Conservation (phyloP, 1,140 invertebrate species). For the Prorops nasuta region DNA sequence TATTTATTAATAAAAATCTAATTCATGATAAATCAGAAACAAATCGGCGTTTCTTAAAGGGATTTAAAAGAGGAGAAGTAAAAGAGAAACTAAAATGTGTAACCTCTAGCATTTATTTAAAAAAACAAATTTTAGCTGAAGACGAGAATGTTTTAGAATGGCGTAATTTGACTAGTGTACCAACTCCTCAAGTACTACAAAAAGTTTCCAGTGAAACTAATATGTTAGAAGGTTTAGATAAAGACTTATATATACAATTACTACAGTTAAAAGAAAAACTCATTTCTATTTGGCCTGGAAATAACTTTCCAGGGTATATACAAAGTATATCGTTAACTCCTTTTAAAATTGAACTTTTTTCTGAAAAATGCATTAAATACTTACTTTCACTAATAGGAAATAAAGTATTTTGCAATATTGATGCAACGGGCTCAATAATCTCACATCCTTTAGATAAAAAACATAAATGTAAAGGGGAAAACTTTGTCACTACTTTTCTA, state of each 20-base stretch:
- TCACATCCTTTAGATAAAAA: not conserved
- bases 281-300: not conserved
- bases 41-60: not conserved
- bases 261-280: not conserved
- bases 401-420: not conserved
- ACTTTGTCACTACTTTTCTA: not conserved
- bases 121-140: not conserved
- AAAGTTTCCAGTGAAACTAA: not conserved
- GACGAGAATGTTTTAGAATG: not conserved
- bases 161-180: not conserved
- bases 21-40: not conserved
- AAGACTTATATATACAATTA: not conserved
- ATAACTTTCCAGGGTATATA: not conserved
- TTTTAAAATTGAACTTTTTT: too few relatives aligned
- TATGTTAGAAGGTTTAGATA: not conserved
- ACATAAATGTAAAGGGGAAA: not conserved
- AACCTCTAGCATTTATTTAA: not conserved
- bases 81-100: not conserved
- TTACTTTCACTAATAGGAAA: not conserved
- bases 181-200: not conserved
- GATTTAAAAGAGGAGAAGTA: not conserved
- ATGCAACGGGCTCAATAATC: conserved; percentile 1
- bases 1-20: not conserved
- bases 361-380: not conserved
- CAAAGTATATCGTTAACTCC: not conserved